phyloP scores from a whole-genome alignment of 2,888 invertebrate species.

The Conus canariensis region DNA sequence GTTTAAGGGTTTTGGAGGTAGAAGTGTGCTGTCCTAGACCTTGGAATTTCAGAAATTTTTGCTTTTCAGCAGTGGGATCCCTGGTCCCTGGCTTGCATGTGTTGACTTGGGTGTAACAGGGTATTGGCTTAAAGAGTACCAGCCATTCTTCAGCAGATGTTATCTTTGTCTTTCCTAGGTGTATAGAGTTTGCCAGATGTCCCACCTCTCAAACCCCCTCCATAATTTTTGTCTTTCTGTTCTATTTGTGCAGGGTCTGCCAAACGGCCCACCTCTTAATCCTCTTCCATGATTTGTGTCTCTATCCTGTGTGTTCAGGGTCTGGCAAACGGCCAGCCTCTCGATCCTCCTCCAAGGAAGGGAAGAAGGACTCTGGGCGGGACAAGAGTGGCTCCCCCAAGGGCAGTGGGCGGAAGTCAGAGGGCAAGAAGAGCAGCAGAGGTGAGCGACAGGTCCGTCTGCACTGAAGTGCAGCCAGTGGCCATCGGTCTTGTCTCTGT shows the following conservation, averaged over 20 bases:
- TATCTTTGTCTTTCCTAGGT: too few species aligned
- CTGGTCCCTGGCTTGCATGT: too few species aligned
- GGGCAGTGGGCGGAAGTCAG: slow-evolving; percentile 38
- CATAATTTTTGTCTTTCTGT: slow-evolving; percentile 22
- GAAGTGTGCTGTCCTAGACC: too few species aligned
- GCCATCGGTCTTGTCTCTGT: too few species aligned
- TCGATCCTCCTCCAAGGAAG: slow-evolving; percentile 64
- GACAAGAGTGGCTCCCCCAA: slow-evolving; percentile 48
- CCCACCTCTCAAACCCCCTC: slow-evolving; percentile 60
- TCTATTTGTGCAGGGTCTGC: slow-evolving; percentile 59
- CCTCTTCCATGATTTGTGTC: slow-evolving; percentile 55
- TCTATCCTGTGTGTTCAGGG: slow-evolving; percentile 48
- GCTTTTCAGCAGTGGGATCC: too few species aligned
- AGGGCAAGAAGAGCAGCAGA: slow-evolving; percentile 25
- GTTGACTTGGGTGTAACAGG: too few species aligned
- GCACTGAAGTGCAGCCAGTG: too few species aligned
- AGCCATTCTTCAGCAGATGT: too few species aligned
- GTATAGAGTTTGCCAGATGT: slow-evolving; percentile 62
- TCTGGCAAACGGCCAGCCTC: slow-evolving; percentile 60
- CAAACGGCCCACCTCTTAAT: slow-evolving; percentile 54
- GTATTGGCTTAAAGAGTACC: too few species aligned
- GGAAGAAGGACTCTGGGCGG: slow-evolving; percentile 46
- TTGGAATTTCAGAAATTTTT: too few species aligned
- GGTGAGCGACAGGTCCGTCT: neutral
- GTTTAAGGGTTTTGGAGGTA: too few species aligned